Percentiles rank a stretch among this genome's conserved stretches.
Conservation (phyloP, 2,113 vertebrate species). For the Lagopus muta region DNA sequence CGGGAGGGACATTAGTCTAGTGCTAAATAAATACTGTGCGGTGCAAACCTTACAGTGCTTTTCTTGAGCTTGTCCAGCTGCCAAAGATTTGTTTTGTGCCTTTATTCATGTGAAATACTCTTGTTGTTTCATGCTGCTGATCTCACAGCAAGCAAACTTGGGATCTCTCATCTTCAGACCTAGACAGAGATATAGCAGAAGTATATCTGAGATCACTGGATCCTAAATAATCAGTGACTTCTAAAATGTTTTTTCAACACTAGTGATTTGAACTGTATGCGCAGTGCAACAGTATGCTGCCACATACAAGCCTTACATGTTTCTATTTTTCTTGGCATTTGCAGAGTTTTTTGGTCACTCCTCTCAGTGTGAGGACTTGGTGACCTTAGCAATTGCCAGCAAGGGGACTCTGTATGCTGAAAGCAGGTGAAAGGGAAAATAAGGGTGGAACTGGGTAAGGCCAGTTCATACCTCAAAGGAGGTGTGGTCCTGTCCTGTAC, state of each 20-base stretch:
- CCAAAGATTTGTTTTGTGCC: background rate
- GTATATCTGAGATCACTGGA: background rate
- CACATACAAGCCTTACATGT: fast-evolving
- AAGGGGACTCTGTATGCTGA: slow-evolving; percentile 45
- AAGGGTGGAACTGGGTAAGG: slow-evolving; percentile 24
- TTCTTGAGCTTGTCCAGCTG: background rate
- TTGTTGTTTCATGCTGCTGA: background rate
- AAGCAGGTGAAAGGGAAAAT: slow-evolving; percentile 72
- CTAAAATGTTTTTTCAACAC: background rate
- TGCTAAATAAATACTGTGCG: background rate
- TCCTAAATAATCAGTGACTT: background rate
- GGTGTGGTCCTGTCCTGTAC: slow-evolving; percentile 50
- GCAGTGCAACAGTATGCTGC: background rate
- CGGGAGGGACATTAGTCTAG: fast-evolving
- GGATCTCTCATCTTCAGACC: background rate
- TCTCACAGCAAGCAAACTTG: background rate
- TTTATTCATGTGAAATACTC: background rate
- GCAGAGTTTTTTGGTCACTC: background rate
- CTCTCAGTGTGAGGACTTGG: background rate
- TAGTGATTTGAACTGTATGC: background rate
- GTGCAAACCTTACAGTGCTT: background rate
- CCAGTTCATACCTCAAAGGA: slow-evolving; percentile 50
- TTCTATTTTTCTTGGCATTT: slow-evolving; percentile 13
- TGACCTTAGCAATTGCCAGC: slow-evolving; percentile 59
- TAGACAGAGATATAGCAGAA: background rate